Evolutionary conservation across 2,113 vertebrate genomes (phyloP).

Genomic region (Phodopus roborovskii): DNA sequence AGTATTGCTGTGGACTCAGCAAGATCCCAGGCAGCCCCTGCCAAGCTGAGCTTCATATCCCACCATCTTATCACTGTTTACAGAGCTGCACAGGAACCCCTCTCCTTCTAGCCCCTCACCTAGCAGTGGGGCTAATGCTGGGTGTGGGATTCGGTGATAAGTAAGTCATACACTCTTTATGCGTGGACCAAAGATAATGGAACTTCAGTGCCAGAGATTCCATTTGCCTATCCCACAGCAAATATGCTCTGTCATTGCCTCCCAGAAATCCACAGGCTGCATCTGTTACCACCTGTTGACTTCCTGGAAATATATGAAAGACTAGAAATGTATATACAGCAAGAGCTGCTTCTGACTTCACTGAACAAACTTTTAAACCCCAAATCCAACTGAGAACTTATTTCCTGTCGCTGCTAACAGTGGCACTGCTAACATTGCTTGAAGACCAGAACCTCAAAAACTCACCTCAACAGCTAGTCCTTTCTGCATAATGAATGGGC

Average conservation of each 20-base stretch:
- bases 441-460: background rate
- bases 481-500: background rate
- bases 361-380: background rate
- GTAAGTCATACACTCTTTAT: slow-evolving; percentile 67
- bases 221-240: slow-evolving; percentile 60
- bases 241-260: slow-evolving; percentile 51
- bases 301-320: slow-evolving; percentile 46
- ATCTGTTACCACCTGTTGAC: slow-evolving; percentile 67
- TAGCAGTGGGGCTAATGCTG: slow-evolving; percentile 4
- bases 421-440: background rate
- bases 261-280: slow-evolving; percentile 57
- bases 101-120: slow-evolving; percentile 46
- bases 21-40: slow-evolving; percentile 62
- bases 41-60: slow-evolving; percentile 51
- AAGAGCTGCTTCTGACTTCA: background rate
- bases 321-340: background rate
- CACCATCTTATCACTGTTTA: slow-evolving; percentile 69
- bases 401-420: background rate
- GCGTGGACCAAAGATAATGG: slow-evolving; percentile 53
- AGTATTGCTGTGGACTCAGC: slow-evolving; percentile 72
- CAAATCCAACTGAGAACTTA: background rate
- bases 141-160: slow-evolving; percentile 66
- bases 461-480: background rate
- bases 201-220: slow-evolving; percentile 55
- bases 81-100: slow-evolving; percentile 28